Evolutionary conservation across 2,888 invertebrate genomes (phyloP).

Genomic region (Pheosia gnoma): DNA sequence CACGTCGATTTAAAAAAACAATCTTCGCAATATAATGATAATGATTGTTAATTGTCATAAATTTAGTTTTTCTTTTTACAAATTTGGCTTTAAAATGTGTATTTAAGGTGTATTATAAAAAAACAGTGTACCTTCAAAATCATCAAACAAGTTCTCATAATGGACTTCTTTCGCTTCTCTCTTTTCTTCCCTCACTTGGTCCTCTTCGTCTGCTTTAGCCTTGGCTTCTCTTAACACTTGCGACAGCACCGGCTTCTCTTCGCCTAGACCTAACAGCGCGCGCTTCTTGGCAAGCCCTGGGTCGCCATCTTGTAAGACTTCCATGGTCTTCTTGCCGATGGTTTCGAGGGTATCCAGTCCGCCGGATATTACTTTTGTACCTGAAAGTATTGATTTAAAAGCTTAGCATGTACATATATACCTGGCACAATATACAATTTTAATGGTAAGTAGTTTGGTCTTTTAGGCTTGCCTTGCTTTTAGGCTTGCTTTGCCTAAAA

Average conservation of each 20-base stretch:
- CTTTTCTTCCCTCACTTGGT: slow-evolving; percentile 75
- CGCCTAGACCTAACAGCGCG: slow-evolving; percentile 85
- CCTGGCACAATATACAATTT: too few relatives aligned
- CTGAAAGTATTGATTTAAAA: slow-evolving; percentile 59
- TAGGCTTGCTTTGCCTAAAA: too few relatives aligned
- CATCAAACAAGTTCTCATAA: slow-evolving; percentile 93
- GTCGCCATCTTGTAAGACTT: slow-evolving; percentile 95
- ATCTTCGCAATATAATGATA: too few relatives aligned
- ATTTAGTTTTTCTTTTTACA: too few relatives aligned
- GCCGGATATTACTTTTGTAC: slow-evolving; percentile 89
- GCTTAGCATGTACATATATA: too few relatives aligned
- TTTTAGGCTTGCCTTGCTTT: too few relatives aligned
- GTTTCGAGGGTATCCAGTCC: slow-evolving; percentile 95
- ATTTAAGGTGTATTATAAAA: too few relatives aligned
- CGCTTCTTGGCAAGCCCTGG: slow-evolving; percentile 93
- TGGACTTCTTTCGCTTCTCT: slow-evolving; percentile 83
- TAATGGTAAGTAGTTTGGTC: too few relatives aligned
- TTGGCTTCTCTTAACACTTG: slow-evolving; percentile 88
- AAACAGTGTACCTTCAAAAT: slow-evolving; percentile 87
- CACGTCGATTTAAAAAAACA: too few relatives aligned
- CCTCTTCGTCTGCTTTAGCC: slow-evolving; percentile 86
- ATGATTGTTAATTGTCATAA: too few relatives aligned
- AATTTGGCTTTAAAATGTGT: too few relatives aligned
- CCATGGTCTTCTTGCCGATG: slow-evolving; percentile 97
- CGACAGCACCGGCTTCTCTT: slow-evolving; percentile 87